Evolutionary conservation across 2,888 invertebrate genomes (phyloP), one percentile per base, ranked within the genome.

Genomic region (Xylocampa areola): DNA sequence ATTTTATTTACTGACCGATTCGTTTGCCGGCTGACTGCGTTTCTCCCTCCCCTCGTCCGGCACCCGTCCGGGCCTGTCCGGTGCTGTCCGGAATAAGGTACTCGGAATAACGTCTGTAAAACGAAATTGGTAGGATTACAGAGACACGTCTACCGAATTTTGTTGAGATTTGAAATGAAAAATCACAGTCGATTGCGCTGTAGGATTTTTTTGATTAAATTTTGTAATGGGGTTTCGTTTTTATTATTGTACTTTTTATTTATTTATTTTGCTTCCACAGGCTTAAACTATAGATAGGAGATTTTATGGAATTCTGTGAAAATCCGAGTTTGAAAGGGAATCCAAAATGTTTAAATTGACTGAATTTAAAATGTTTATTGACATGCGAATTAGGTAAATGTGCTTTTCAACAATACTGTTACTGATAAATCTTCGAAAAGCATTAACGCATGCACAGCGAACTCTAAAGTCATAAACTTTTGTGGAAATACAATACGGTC

Each of bases 1-100:
- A 70, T 67, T 75, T 66, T 65, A 76, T 77, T 73, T 76, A 68
- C 58, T 73, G 76, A 70, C 75, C 77, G 73, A 68, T 77, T 76
- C 77, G 64, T 77, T 77, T 65, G 54, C 68, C 73, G 64, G 69
- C 39, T 53, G 61, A 63, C 30, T 59, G 69, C 37, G 35, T 54
- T 45, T 40, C 21, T 30, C 49, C 13, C 40, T 19, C 3, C 43
- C 49, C 50, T 13, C 35, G 25, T 50, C 59, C 41, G 40, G 37
- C 19, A 23, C 21, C 32, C 43, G 47, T 35, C 41, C 72, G 43
- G 23, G 27, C 55, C 33, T 43, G 54, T 55, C 52, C 52, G 45
- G 16, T 32, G 13, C 41, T 32, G 21, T 10, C 62, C 59, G 54
- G 47, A 39, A 41, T 62, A 73, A 55, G 40, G 43, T 41, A 52